Evolutionary conservation across 92 coral and sea anemone species (phyloP).

Genomic region (Porites rus): DNA sequence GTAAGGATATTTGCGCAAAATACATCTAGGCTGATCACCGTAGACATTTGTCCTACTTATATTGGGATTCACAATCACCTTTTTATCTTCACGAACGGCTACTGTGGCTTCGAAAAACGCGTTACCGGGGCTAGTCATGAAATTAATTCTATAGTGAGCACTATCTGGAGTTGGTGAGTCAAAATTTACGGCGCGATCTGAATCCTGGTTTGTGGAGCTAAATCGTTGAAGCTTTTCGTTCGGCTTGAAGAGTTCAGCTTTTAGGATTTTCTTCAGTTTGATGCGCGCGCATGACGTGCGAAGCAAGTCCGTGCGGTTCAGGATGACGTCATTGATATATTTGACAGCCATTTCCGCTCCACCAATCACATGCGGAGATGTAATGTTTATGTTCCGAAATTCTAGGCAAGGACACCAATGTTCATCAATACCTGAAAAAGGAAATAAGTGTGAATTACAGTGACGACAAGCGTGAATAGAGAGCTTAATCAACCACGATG

Average conservation of each 20-base stretch:
- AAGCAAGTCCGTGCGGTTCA: constrained; percentile 57
- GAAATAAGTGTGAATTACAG: background rate
- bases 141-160: constrained; percentile 73
- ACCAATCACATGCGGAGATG: constrained; percentile 29
- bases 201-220: constrained; percentile 77
- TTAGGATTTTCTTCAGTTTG: constrained; percentile 54
- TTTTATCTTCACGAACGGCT: constrained; percentile 12
- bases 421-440: constrained; percentile 77
- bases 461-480: background rate
- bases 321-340: constrained; percentile 49
- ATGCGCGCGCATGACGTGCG: constrained; percentile 59
- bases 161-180: constrained; percentile 72
- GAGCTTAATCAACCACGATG: too few species aligned
- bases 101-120: constrained; percentile 89
- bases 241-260: constrained; percentile 67
- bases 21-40: constrained; percentile 85
- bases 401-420: constrained; percentile 98
- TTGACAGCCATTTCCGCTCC: constrained; percentile 74
- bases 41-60: constrained; percentile 90
- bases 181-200: constrained; percentile 68
- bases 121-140: constrained; percentile 77
- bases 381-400: constrained; percentile 62
- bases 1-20: constrained; percentile 70
- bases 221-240: constrained; percentile 77
- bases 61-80: constrained; percentile 72